Evolutionary conservation across 1,140 invertebrate genomes (phyloP).

Genomic region (Eubasilissa regina): DNA sequence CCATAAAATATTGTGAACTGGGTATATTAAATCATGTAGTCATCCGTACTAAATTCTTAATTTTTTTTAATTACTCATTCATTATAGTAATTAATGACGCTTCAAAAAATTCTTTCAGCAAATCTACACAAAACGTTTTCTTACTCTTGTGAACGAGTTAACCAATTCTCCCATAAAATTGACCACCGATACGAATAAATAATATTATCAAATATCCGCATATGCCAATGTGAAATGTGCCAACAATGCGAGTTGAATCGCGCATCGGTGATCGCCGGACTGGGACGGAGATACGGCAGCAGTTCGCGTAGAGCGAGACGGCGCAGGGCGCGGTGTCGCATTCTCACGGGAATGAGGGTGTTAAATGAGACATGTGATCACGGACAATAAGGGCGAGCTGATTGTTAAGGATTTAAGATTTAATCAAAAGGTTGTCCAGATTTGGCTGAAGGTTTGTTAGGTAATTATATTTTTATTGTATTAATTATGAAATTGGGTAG

Average conservation of each 20-base stretch:
- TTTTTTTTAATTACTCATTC: not conserved
- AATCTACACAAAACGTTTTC: not conserved
- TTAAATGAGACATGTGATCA: slow-evolving; percentile 55
- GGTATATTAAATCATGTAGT: too few relatives aligned
- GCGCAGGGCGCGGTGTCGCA: slow-evolving; percentile 18
- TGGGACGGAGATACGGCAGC: slow-evolving; percentile 5
- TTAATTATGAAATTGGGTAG: not conserved
- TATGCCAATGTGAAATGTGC: slow-evolving; percentile 23
- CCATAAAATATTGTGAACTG: too few relatives aligned
- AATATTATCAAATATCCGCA: slow-evolving; percentile 32
- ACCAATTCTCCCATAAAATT: slow-evolving; percentile 39
- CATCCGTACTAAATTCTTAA: too few relatives aligned
- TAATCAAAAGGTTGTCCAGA: slow-evolving; percentile 4
- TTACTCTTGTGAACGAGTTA: not conserved
- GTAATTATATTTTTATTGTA: slow-evolving; percentile 1
- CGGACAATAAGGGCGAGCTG: slow-evolving; percentile 38
- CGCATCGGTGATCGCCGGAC: not conserved
- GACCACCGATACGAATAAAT: slow-evolving; percentile 31
- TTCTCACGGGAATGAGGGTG: slow-evolving; percentile 56
- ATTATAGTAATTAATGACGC: not conserved
- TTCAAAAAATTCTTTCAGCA: not conserved
- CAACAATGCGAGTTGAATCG: slow-evolving; percentile 2
- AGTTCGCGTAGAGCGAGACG: slow-evolving; percentile 4
- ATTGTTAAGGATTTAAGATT: slow-evolving; percentile 8
- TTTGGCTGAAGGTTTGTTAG: not conserved